These are phyloP conservation scores for Mionectes macconnelli DNA, from an alignment of 2,113 vertebrate species.

Conservation along the genomic window DNA sequence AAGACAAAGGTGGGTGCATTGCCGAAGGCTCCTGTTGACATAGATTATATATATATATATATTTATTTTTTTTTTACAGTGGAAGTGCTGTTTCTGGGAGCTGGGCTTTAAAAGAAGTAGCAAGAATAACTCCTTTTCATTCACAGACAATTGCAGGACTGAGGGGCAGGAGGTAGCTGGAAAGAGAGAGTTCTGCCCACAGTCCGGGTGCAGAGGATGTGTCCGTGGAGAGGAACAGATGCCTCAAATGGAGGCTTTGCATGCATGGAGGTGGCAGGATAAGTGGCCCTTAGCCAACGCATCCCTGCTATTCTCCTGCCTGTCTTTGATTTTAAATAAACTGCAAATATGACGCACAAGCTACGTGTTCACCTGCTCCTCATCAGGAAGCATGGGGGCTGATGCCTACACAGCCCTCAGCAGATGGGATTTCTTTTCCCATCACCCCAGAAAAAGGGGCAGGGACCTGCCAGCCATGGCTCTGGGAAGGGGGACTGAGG, in stretches of 20 bases:
- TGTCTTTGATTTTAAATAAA: constrained; percentile 33
- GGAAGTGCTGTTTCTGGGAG: constrained; percentile 1
- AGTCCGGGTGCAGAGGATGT: not conserved
- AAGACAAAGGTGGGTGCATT: constrained; percentile 24
- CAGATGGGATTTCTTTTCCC: not conserved
- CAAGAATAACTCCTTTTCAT: not conserved
- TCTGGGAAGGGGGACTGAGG: not conserved
- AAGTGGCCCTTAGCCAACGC: not conserved
- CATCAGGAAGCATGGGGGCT: not conserved
- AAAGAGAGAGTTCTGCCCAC: constrained; percentile 36
- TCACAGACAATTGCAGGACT: constrained; percentile 19
- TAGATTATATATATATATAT: not conserved
- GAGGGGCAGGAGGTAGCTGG: not conserved
- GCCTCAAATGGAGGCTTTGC: constrained; percentile 10
- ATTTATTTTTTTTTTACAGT: not conserved
- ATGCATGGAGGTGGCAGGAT: not conserved
- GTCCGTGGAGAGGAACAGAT: constrained; percentile 1
- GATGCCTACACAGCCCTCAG: not conserved
- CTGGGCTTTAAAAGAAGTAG: not conserved
- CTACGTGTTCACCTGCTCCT: not conserved
- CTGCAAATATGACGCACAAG: not conserved
- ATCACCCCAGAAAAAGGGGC: not conserved
- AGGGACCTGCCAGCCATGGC: not conserved
- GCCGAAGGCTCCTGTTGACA: not conserved
- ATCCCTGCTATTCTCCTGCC: not conserved